Evolutionary conservation across 30 jellyfish, hydroid and myxozoan genomes (phyloP).

Genomic region (Aurelia coerulea): DNA sequence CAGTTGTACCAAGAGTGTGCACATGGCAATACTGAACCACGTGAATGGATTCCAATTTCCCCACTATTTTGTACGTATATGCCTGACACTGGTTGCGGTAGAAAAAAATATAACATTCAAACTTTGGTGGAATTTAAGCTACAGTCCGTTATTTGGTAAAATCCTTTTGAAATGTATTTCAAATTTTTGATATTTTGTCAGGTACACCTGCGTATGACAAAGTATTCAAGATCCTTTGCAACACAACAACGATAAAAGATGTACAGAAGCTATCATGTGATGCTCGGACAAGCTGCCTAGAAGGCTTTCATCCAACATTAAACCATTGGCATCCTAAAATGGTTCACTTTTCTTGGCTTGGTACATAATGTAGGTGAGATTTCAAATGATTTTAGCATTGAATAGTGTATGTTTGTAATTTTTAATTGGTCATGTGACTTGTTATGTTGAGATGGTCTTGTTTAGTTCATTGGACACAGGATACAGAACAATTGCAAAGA

Average conservation of each 20-base stretch:
- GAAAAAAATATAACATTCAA: neutral
- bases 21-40: slow-evolving; percentile 3
- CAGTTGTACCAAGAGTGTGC: slow-evolving; percentile 8
- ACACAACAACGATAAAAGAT: slow-evolving; percentile 2
- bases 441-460: slow-evolving; percentile 1
- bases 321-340: slow-evolving; percentile 34
- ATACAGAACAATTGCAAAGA: neutral
- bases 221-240: slow-evolving; percentile 1
- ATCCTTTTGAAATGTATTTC: neutral
- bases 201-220: slow-evolving; percentile 45
- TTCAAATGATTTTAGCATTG: neutral
- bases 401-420: neutral
- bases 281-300: slow-evolving; percentile 32
- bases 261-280: slow-evolving; percentile 19
- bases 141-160: neutral
- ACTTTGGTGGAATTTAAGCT: slow-evolving; percentile 7
- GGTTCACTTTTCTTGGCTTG: slow-evolving; percentile 26
- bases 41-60: slow-evolving; percentile 14
- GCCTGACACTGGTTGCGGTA: slow-evolving; percentile 8
- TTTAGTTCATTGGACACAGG: slow-evolving; percentile 11
- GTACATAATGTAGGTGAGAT: slow-evolving; percentile 12
- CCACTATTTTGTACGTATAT: neutral
- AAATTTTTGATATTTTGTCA: slow-evolving; percentile 15
- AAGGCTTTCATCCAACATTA: slow-evolving; percentile 10
- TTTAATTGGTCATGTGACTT: slow-evolving; percentile 11